Evolutionary conservation across 2,888 invertebrate species (phyloP).

Genomic region (Camptogramma bilineatum): DNA sequence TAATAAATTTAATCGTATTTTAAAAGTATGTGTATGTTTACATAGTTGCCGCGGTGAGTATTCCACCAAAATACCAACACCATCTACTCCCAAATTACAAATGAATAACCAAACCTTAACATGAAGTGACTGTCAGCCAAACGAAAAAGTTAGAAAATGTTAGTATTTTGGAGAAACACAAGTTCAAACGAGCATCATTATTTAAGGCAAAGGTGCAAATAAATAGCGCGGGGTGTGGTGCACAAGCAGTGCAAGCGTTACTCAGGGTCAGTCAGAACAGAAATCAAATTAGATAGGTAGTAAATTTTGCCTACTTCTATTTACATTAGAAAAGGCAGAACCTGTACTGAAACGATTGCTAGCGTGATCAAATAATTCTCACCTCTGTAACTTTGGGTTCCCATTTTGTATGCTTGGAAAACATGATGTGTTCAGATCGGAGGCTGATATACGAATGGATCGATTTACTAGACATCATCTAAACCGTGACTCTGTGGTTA

Average conservation of each 20-base stretch:
- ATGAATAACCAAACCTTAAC: conserved; percentile 62
- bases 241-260: conserved; percentile 73
- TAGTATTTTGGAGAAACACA: conserved; percentile 84
- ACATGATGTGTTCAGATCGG: conserved; percentile 75
- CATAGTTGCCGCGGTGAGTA: conserved; percentile 60
- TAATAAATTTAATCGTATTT: conserved; percentile 2
- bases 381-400: conserved; percentile 76
- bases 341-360: conserved; percentile 37
- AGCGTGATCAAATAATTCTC: conserved; percentile 54
- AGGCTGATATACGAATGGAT: conserved; percentile 66
- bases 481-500: conserved; percentile 51
- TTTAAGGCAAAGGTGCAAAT: conserved; percentile 59
- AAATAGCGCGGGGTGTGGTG: conserved; percentile 63
- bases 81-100: conserved; percentile 64
- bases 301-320: conserved; percentile 19
- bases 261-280: conserved; percentile 49
- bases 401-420: conserved; percentile 80
- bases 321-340: conserved; percentile 30
- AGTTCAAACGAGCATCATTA: conserved; percentile 40
- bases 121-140: conserved; percentile 60
- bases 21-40: conserved; percentile 68
- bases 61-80: conserved; percentile 86
- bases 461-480: conserved; percentile 60
- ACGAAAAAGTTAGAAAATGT: conserved; percentile 68
- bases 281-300: conserved; percentile 35